A percentile compares a stretch with the other conserved stretches of the same genome.
These are phyloP conservation scores for Macroramphosus scolopax DNA, from an alignment of 2,797 vertebrate genomes.

Conservation along the genomic window DNA sequence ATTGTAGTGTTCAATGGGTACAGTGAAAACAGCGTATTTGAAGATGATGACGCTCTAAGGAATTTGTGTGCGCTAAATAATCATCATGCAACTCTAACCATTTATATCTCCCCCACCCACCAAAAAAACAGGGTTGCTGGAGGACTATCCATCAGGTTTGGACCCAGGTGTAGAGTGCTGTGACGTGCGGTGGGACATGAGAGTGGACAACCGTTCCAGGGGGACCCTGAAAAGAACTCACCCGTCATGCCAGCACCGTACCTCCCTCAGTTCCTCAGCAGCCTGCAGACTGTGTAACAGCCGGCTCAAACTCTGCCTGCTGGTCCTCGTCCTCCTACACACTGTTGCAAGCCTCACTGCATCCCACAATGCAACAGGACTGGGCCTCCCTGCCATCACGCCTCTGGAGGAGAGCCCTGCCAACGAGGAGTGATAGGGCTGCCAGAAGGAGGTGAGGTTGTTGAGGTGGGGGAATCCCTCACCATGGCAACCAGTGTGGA, in stretches of 20 bases:
- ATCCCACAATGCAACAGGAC: slow-evolving; percentile 89
- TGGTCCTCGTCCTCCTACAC: slow-evolving; percentile 95
- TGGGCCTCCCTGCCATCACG: slow-evolving; percentile 85
- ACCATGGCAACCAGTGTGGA: slow-evolving; percentile 70
- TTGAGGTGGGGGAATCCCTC: slow-evolving; percentile 64
- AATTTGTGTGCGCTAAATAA: background rate
- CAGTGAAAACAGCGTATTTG: too few species aligned
- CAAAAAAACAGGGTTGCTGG: slow-evolving; percentile 91
- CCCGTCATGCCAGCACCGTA: slow-evolving; percentile 89
- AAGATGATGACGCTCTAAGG: too few species aligned
- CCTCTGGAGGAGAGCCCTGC: slow-evolving; percentile 89
- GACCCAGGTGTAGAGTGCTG: slow-evolving; percentile 93
- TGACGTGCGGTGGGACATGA: slow-evolving; percentile 92
- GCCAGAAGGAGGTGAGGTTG: slow-evolving; percentile 60
- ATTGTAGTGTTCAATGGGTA: too few species aligned
- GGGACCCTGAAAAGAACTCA: slow-evolving; percentile 87
- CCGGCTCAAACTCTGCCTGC: slow-evolving; percentile 96
- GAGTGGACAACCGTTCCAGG: slow-evolving; percentile 82
- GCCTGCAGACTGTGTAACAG: slow-evolving; percentile 94
- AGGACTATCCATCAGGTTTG: slow-evolving; percentile 86
- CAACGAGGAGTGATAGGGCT: slow-evolving; percentile 86
- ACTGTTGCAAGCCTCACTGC: slow-evolving; percentile 95
- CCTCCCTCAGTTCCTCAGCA: slow-evolving; percentile 89
- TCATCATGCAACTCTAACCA: slow-evolving; percentile 1
- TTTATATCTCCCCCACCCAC: too few species aligned